phyloP scores from a whole-genome alignment of 1,140 invertebrate genomes.

The Lasioglossum baleicum region DNA sequence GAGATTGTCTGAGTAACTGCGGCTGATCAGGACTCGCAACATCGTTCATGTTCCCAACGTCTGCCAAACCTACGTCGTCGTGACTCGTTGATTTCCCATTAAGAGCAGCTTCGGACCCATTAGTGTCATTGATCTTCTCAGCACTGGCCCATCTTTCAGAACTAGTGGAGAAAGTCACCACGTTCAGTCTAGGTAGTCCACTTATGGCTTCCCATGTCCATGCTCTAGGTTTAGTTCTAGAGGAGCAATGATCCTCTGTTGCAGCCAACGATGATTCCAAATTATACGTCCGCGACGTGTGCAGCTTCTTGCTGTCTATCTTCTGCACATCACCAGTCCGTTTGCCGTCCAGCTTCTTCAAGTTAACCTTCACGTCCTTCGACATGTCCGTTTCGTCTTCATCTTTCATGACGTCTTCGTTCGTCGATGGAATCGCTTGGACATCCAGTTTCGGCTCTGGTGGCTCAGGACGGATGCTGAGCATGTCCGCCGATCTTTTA shows the following conservation, averaged over 20 bases:
- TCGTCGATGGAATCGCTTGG: constrained; percentile 31
- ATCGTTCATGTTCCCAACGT: not conserved
- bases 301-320: constrained; percentile 20
- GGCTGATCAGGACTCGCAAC: not conserved
- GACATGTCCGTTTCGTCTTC: not conserved
- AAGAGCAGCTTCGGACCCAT: not conserved
- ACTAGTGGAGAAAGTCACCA: constrained; percentile 6
- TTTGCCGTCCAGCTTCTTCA: not conserved
- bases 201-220: not conserved
- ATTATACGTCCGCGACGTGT: not conserved
- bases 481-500: not conserved
- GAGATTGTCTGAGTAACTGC: not conserved
- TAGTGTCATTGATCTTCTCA: not conserved
- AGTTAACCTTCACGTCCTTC: not conserved
- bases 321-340: constrained; percentile 19
- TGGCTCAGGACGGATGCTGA: constrained; percentile 68
- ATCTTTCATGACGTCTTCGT: not conserved
- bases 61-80: not conserved
- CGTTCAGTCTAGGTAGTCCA: fast-evolving
- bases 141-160: not conserved
- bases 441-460: constrained; percentile 60
- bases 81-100: not conserved
- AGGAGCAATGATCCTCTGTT: no score
- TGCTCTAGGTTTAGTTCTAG: no score
- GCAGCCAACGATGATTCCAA: no score